A percentile compares a stretch with the other conserved stretches of the same genome.
These are phyloP conservation scores for Lysiphlebus fabarum DNA, from an alignment of 1,140 invertebrate genomes.

Conservation along the genomic window DNA sequence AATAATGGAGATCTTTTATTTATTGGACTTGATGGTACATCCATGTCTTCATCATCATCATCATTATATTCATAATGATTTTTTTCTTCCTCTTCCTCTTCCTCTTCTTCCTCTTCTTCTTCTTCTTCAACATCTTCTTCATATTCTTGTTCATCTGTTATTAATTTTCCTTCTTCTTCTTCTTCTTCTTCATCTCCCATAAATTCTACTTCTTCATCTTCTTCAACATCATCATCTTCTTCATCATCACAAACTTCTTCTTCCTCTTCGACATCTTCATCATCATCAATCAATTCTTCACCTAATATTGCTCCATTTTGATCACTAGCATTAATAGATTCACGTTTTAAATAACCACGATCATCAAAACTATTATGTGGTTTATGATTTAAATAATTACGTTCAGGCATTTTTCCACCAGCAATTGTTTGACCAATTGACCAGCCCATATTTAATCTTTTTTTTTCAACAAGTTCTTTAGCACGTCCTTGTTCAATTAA, in stretches of 20 bases:
- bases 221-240: neutral
- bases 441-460: constrained; percentile 47
- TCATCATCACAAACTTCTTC: constrained; percentile 12
- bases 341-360: constrained; percentile 58
- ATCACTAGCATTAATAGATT: constrained; percentile 58
- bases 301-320: constrained; percentile 37
- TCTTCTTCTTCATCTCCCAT: neutral
- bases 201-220: too few species aligned
- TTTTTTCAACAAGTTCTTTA: constrained; percentile 65
- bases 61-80: neutral
- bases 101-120: neutral
- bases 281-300: constrained; percentile 24
- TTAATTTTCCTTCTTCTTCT: neutral
- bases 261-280: constrained; percentile 36
- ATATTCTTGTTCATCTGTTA: too few species aligned
- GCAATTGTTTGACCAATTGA: constrained; percentile 66
- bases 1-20: too few species aligned
- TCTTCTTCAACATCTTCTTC: neutral
- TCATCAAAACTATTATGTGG: constrained; percentile 68
- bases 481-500: constrained; percentile 58
- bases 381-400: constrained; percentile 54
- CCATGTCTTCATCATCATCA: constrained; percentile 1
- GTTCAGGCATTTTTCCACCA: constrained; percentile 57
- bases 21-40: neutral
- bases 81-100: neutral